Evolutionary conservation across 2,113 vertebrate genomes (phyloP), one percentile per base, ranked within the genome.

Genomic region (Cyprinus carpio): DNA sequence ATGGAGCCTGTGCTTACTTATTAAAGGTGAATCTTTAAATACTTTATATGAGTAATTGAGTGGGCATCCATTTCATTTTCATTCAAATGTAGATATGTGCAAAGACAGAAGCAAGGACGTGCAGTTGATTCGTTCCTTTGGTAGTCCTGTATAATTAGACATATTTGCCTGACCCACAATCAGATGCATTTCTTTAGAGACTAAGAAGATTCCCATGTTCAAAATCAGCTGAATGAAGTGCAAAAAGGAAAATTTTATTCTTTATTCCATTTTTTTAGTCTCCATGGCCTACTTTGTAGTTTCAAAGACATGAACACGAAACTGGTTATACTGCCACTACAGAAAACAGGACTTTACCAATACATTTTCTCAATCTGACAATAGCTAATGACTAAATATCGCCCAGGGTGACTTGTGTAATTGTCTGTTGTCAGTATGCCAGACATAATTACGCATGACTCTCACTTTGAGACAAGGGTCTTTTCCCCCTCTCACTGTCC

Each of bases 371-470:
- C 72, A 87, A 84, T 81, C 81, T 76, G 85, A 85, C 83, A 85
- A 75, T 56, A 74, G 87, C 81, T 92, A 95, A 96, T 91, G 90
- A 93, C 86, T 88, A 91, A 93, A 93, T 93, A 95, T 94, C 95
- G 92, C 91, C 89, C 91, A 92, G 93, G 94, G 93, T 91, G 91
- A 89, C 91, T 90, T 93, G 91, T 92, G 91, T 94, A 96, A 96
- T 95, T 94, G 93, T 93, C 89, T 94, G 92, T 93, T 95, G 94
- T 95, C 92, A 89, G 93, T 92, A 94, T 90, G 93, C 90, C 93
- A 95, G 90, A 90, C 92, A 87, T 93, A 96, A 96, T 96, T 95
- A 96, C 92, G 92, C 92, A 90, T 49, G 90, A 89, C 81, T 92
- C 89, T 90, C 83, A 62, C 80, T 69, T 27, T 18, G 83, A 85